Percentiles rank a stretch among this genome's conserved stretches.
Conservation (phyloP, 2,797 vertebrate species). For the Carcharodon carcharias region DNA sequence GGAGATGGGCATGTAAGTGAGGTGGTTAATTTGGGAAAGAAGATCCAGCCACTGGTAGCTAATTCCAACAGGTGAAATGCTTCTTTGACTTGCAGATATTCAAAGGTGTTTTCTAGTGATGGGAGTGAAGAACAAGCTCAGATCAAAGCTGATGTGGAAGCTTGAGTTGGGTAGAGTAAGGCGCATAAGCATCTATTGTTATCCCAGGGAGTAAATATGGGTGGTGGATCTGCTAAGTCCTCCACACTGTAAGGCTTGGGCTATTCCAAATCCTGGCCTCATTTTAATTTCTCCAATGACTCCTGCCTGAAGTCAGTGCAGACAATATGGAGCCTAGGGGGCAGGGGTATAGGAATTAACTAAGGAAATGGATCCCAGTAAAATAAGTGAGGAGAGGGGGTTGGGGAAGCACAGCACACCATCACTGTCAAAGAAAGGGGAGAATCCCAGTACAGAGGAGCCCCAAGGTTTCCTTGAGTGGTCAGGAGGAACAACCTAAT, state of each 20-base stretch:
- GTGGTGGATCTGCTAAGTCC: background rate
- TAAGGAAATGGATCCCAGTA: background rate
- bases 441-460: background rate
- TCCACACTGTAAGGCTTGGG: background rate
- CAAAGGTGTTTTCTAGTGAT: background rate
- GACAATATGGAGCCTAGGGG: background rate
- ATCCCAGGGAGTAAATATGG: background rate
- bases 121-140: background rate
- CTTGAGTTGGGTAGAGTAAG: background rate
- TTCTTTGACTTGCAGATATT: background rate
- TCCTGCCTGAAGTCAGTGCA: background rate
- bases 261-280: background rate
- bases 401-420: background rate
- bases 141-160: background rate
- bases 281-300: background rate
- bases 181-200: background rate
- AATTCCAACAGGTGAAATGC: background rate
- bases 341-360: background rate
- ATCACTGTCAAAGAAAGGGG: background rate
- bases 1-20: background rate
- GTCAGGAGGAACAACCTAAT: background rate
- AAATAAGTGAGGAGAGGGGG: background rate
- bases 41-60: background rate
- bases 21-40: background rate
- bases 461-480: background rate